Evolutionary conservation across 1,140 invertebrate genomes (phyloP), one percentile per base, ranked within the genome.

Genomic region (Musca vetustissima): DNA sequence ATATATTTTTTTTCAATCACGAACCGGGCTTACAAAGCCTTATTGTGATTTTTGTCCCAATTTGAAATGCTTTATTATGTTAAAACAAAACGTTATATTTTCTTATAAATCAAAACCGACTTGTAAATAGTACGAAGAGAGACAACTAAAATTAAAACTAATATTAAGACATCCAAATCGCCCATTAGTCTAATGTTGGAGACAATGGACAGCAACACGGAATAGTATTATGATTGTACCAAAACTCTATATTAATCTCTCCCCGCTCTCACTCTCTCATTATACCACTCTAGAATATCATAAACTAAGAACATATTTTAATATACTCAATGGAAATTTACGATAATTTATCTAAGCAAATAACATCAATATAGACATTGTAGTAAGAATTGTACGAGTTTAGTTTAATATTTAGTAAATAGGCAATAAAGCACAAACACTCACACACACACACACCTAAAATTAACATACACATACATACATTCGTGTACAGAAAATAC

Each of bases 191-290:
- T 19, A 43, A 68, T 48, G 49, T 25, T 66, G 22, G 69, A 49
- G 69, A 49, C 55, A 25, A 50, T 57, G 59, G 21, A 49, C 21
- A 53, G 65, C 64, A 21, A 43, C 49, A 64, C 36, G 22, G 24
- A 53, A 72, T 70, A 52, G 52, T 69, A 70, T 70, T 73, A 75
- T 76, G 74, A 80, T 75, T 80, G 78, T 80, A 80, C 78, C 78
- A 80, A 80, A 80, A 78, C 80, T 80, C 76, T 72, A 73, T 74
- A 77, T 73, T 43, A 43, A 8, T 13, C 7, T 13, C 36, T 13
- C 36, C 11, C 36, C 36, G 4, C 28, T 32, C 28, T 13, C 36
- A 13, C 13, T 9, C 36, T 43, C 36, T 2, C 6, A 43, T n/a
- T n/a, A n/a, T n/a, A 36, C 17, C 36, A 69, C n/a, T 49, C 14